A percentile compares a stretch with the other conserved stretches of the same genome.
Conservation (phyloP, 2,888 invertebrate genomes). For the Aphodius granarius region DNA sequence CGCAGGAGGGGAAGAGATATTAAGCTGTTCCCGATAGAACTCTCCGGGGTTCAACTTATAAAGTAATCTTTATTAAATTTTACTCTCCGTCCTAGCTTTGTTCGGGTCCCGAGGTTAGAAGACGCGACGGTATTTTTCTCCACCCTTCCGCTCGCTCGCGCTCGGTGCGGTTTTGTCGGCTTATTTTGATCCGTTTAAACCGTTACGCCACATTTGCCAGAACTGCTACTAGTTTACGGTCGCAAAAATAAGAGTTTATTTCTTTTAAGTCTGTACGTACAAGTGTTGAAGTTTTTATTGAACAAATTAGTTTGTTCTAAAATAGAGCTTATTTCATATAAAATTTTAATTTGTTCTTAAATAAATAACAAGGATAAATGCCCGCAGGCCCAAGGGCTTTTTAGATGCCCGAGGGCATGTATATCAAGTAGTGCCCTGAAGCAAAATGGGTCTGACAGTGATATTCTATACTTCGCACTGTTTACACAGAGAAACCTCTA, state of each 20-base stretch:
- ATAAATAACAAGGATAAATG: no score
- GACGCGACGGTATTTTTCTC: not conserved
- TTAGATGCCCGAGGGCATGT: no score
- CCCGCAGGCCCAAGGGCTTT: no score
- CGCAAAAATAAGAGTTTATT: not conserved
- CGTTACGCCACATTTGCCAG: not conserved
- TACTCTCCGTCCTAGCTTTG: not conserved
- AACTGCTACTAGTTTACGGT: not conserved
- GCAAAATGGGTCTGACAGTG: no score
- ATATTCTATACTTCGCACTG: no score
- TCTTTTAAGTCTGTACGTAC: not conserved
- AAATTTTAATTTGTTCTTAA: no score
- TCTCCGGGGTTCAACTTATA: not conserved
- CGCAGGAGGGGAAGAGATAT: constrained; percentile 5
- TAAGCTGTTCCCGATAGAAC: constrained; percentile 2
- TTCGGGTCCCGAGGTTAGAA: no score
- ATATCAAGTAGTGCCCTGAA: no score
- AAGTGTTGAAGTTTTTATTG: not conserved
- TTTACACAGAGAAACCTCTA: no score
- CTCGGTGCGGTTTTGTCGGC: not conserved
- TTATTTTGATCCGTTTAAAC: not conserved
- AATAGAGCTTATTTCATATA: no score
- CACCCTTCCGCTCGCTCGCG: not conserved
- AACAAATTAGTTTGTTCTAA: no score
- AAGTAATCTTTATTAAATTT: constrained; percentile 14